Percentiles rank a stretch among this genome's conserved stretches.
These are phyloP conservation scores for Asteroscopus sphinx DNA, from an alignment of 2,888 invertebrate species.

Conservation along the genomic window DNA sequence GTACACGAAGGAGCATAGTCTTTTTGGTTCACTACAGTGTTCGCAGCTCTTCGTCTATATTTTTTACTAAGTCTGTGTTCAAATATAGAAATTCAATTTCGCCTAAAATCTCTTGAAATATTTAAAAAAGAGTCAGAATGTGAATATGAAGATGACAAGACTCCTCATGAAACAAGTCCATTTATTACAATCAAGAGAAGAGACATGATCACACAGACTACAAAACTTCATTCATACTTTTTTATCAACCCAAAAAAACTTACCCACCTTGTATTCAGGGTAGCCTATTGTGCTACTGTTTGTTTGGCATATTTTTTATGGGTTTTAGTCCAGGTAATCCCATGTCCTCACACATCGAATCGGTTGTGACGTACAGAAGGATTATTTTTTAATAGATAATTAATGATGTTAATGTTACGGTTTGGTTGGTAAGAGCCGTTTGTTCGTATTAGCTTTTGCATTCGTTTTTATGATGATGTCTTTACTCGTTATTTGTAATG, in stretches of 20 bases:
- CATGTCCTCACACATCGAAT: conserved; percentile 82
- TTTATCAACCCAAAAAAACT: conserved; percentile 61
- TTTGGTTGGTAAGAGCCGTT: conserved; percentile 63
- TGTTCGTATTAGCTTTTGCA: conserved; percentile 55
- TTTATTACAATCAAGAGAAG: conserved; percentile 15
- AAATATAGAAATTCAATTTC: too few species aligned
- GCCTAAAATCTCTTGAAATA: too few species aligned
- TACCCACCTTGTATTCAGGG: conserved; percentile 74
- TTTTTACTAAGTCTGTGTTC: too few species aligned
- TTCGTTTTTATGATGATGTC: conserved; percentile 47
- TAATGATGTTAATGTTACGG: conserved; percentile 77
- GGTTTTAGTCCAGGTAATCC: conserved; percentile 87
- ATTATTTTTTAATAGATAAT: conserved; percentile 88
- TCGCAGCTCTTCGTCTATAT: too few species aligned
- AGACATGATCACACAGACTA: conserved; percentile 6
- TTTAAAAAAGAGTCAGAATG: too few species aligned
- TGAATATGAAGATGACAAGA: background rate
- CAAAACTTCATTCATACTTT: conserved; percentile 54
- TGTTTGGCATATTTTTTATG: conserved; percentile 85
- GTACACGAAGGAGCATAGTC: too few species aligned
- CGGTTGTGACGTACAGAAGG: conserved; percentile 87
- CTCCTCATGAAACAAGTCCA: background rate
- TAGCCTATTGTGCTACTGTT: conserved; percentile 75
- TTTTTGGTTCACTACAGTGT: too few species aligned
- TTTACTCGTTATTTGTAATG: conserved; percentile 9